A percentile compares a stretch with the other conserved stretches of the same genome.
Evolutionary conservation across 2,797 vertebrate genomes (phyloP).

Genomic region (Apodemus agrarius): DNA sequence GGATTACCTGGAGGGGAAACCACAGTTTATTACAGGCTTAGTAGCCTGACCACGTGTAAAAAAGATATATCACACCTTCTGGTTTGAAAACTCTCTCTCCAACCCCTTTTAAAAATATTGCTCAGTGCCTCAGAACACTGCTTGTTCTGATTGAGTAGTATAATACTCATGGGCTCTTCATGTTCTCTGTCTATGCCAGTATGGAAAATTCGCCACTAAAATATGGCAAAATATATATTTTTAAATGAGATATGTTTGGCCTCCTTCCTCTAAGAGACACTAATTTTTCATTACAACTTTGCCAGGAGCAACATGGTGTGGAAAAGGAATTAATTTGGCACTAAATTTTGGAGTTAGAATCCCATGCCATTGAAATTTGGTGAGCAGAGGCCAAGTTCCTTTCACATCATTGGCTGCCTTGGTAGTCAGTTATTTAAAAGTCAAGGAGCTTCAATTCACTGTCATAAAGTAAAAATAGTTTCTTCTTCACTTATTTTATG

Average conservation of each 20-base stretch:
- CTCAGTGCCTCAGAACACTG: background rate
- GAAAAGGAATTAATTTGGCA: background rate
- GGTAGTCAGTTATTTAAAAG: background rate
- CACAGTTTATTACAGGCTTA: background rate
- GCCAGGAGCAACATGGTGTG: background rate
- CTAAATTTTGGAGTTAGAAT: background rate
- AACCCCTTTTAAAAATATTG: background rate
- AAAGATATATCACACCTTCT: background rate
- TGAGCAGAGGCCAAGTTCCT: background rate
- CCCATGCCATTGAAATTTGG: background rate
- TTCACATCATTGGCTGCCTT: background rate
- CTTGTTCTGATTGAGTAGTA: background rate
- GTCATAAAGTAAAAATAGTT: background rate
- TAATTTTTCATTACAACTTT: background rate
- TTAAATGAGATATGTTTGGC: background rate
- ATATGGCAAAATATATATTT: background rate
- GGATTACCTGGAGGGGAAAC: background rate
- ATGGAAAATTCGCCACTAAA: background rate
- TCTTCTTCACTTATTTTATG: background rate
- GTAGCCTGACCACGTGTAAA: background rate
- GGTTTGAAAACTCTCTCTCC: background rate
- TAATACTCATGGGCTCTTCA: background rate
- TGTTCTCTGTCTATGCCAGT: background rate
- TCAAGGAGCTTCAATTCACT: background rate
- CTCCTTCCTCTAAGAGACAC: background rate